phyloP scores from a whole-genome alignment of 2,113 vertebrate species.

The Pteruthius melanotis region DNA sequence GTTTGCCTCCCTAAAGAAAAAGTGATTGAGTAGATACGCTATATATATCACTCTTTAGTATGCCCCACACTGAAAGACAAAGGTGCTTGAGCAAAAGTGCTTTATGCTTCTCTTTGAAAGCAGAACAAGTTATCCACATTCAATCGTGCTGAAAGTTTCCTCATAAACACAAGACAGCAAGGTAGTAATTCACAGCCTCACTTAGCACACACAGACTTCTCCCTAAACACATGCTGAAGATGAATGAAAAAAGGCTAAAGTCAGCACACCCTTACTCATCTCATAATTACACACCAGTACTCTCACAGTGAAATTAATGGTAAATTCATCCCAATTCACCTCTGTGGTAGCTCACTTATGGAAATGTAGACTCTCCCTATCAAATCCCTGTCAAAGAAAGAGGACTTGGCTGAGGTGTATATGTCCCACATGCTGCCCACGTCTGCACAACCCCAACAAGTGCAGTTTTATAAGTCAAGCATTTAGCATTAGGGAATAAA shows the following conservation, averaged over 20 bases:
- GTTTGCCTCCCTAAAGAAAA: not conserved
- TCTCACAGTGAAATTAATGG: not conserved
- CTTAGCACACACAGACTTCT: not conserved
- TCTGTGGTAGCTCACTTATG: accelerated
- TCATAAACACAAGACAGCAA: not conserved
- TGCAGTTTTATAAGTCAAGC: not conserved
- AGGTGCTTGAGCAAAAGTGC: not conserved
- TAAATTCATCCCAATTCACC: not conserved
- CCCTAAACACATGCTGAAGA: not conserved
- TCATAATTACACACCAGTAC: not conserved
- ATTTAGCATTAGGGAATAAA: not conserved
- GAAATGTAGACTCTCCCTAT: not conserved
- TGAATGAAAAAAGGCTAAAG: constrained; percentile 8
- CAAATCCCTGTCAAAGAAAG: not conserved
- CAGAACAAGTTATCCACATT: not conserved
- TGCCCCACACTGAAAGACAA: not conserved
- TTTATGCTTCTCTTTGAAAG: not conserved
- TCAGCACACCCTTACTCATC: not conserved
- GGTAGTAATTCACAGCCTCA: not conserved
- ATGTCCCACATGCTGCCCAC: not conserved
- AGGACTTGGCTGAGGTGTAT: not conserved
- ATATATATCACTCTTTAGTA: not conserved
- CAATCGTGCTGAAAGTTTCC: not conserved
- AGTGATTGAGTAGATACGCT: not conserved
- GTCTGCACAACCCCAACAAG: not conserved